Conservation (phyloP, 2,888 invertebrate genomes). For the Hypomecis atomaria region DNA sequence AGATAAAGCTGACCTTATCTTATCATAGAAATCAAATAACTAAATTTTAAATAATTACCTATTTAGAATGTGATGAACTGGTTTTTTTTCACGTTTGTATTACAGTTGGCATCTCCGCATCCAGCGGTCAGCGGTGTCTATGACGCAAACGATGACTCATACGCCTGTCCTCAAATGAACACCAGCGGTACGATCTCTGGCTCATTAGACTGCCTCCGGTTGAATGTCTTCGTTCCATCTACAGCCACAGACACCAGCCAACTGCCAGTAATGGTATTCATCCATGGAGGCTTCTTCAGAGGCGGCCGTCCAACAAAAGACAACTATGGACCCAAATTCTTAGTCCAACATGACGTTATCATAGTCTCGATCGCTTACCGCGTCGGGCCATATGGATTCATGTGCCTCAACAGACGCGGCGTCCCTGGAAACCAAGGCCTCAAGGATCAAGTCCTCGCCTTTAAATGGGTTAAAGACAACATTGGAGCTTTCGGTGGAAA, state of each 20-base stretch:
- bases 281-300: constrained; percentile 60
- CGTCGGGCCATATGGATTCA: constrained; percentile 65
- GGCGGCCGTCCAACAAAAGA: constrained; percentile 48
- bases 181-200: constrained; percentile 42
- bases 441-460: constrained; percentile 62
- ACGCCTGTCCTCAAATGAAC: constrained; percentile 61
- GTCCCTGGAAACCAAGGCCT: constrained; percentile 66
- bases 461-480: constrained; percentile 63
- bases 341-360: constrained; percentile 61
- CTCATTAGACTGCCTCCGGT: constrained; percentile 55
- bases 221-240: constrained; percentile 60
- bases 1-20: no score
- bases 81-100: constrained; percentile 7
- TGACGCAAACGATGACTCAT: constrained; percentile 58
- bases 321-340: constrained; percentile 53
- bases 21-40: no score
- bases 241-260: constrained; percentile 48
- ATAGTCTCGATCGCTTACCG: constrained; percentile 62
- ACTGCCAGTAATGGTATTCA: constrained; percentile 61
- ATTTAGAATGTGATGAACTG: background rate
- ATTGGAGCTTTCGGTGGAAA: constrained; percentile 67
- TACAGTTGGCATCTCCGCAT: constrained; percentile 53
- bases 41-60: no score
- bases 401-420: constrained; percentile 60
- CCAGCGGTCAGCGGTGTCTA: constrained; percentile 52